Conservation (phyloP, 2,797 vertebrate genomes). For the Tragopan temminckii region DNA sequence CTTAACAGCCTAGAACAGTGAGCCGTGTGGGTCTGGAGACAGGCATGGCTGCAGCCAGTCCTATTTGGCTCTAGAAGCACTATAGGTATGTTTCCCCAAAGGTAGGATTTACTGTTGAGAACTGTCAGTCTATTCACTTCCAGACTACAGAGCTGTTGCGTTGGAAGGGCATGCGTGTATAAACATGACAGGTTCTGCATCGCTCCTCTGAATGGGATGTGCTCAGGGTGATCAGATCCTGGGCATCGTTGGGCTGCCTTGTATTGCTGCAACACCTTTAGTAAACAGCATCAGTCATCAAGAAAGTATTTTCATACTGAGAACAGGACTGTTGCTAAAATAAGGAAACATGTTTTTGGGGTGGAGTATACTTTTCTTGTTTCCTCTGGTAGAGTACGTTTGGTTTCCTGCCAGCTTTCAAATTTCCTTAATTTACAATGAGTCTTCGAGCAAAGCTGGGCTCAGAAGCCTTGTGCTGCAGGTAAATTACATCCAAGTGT, state of each 20-base stretch:
- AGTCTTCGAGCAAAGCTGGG: background rate
- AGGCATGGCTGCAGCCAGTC: background rate
- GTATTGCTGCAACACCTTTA: fast-evolving
- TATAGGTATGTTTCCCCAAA: background rate
- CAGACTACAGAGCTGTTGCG: background rate
- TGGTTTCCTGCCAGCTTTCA: background rate
- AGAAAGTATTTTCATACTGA: background rate
- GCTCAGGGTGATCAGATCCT: background rate
- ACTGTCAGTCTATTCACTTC: background rate
- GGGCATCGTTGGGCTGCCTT: background rate
- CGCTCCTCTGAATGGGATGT: background rate
- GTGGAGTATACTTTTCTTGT: background rate
- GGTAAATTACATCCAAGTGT: background rate
- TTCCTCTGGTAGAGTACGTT: background rate
- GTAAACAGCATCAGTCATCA: background rate
- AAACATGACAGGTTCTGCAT: background rate
- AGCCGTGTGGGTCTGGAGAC: background rate
- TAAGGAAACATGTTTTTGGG: background rate
- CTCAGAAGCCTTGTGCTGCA: background rate
- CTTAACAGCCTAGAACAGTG: background rate
- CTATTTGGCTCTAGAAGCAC: background rate
- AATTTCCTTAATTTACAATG: background rate
- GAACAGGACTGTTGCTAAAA: background rate
- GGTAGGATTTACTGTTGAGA: background rate
- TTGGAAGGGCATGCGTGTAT: background rate